These are phyloP conservation scores for Cercopithecus mitis DNA, from an alignment of 2,797 vertebrate species.

Conservation along the genomic window DNA sequence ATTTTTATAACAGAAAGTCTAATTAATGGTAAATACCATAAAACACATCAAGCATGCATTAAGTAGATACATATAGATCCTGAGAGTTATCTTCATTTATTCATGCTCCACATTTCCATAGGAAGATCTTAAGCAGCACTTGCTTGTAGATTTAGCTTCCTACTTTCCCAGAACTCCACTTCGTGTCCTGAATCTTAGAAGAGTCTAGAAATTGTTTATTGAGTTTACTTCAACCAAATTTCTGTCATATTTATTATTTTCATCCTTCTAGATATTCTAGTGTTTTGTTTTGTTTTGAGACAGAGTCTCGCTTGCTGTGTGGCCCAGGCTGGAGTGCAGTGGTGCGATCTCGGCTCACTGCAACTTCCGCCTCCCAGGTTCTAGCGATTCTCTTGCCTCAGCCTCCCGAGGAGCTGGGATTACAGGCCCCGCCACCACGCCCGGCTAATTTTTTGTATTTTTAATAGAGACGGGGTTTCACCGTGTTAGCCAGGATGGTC, in stretches of 20 bases:
- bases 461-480: no score
- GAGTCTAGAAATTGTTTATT: not conserved
- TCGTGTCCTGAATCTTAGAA: not conserved
- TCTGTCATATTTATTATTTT: not conserved
- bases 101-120: not conserved
- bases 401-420: no score
- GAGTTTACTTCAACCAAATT: not conserved
- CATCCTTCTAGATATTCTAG: not conserved
- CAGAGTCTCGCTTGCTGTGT: no score
- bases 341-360: rapidly evolving
- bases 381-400: no score
- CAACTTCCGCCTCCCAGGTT: no score
- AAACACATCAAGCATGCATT: not conserved
- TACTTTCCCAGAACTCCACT: not conserved
- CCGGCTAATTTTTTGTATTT: no score
- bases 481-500: no score
- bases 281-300: no score
- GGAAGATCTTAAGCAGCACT: not conserved
- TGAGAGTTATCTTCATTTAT: not conserved
- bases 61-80: not conserved
- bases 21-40: not conserved
- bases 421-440: no score
- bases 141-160: not conserved
- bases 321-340: no score
- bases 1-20: not conserved